Conservation (phyloP, 2,888 invertebrate species). For the Rotaria sp. region DNA sequence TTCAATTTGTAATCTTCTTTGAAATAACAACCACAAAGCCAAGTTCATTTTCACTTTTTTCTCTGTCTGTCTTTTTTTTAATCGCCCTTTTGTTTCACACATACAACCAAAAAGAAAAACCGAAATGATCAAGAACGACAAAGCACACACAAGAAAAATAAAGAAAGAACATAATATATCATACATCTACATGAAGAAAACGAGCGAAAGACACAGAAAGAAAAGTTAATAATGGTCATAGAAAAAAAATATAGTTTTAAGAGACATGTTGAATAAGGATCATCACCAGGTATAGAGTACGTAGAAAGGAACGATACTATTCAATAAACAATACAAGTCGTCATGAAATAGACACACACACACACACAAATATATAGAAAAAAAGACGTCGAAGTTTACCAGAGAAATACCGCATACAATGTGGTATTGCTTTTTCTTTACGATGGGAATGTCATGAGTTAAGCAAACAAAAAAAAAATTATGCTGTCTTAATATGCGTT, state of each 20-base stretch:
- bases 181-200: background rate
- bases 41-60: background rate
- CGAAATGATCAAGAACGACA: background rate
- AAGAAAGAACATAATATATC: background rate
- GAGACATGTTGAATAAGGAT: background rate
- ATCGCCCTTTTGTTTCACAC: background rate
- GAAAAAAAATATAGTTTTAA: background rate
- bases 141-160: background rate
- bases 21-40: too few relatives aligned
- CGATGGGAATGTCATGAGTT: background rate
- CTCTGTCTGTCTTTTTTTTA: background rate
- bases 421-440: background rate
- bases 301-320: slow-evolving; percentile 17
- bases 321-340: background rate
- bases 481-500: background rate
- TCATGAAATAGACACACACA: background rate
- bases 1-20: too few relatives aligned
- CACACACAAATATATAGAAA: background rate
- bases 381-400: background rate
- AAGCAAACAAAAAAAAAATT: background rate
- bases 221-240: background rate
- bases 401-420: background rate
- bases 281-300: slow-evolving; percentile 2
- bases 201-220: background rate
- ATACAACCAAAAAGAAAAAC: background rate